Evolutionary conservation across 2,113 vertebrate genomes (phyloP), one percentile per base, ranked within the genome.

Genomic region (Empidonax traillii): DNA sequence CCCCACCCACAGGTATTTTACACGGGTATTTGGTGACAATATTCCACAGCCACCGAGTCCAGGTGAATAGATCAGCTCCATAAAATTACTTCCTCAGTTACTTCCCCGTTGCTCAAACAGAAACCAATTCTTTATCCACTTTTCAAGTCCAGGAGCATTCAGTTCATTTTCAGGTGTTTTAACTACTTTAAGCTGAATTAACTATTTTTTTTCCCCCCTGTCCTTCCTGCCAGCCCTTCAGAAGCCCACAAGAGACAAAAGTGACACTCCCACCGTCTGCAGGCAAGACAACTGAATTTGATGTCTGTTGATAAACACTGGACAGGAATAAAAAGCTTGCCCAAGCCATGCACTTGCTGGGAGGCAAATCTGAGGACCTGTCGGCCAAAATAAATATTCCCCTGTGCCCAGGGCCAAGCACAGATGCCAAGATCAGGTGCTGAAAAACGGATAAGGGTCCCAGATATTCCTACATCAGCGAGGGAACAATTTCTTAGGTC

Each of bases 251-350:
- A 82, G 35, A 56, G 47, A 93, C 30, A 81, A 39, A 80, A 90
- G 24, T 35, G 56, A 81, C 79, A 84, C 37, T 63, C 43, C 20
- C 41, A 51, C 63, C 82, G 77, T 61, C 77, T 87, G 35, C 17
- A 49, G 41, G n/a, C 59, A 87, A 85, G 24, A 72, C 87, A 79
- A 31, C 1, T 52, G 41, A 44, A 75, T 56, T 14, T 79, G 47
- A 85, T 81, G 17, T 25, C 44, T 35, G 31, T 37, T 91, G 84
- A 78, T 93, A 75, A 89, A 90, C 49, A 75, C 28, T 85, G 61
- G 82, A 14, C 24, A 68, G 67, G n/a, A 87, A 92, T 67, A 75
- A 84, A 92, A 75, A 82, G 73, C 68, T 87, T 81, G 65, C 86
- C 61, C 65, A 72, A 92, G 65, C 80, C 44, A 55, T 4, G n/a